A percentile compares a stretch with the other conserved stretches of the same genome.
Conservation (phyloP, 2,113 vertebrate genomes). For the Serinus canaria region DNA sequence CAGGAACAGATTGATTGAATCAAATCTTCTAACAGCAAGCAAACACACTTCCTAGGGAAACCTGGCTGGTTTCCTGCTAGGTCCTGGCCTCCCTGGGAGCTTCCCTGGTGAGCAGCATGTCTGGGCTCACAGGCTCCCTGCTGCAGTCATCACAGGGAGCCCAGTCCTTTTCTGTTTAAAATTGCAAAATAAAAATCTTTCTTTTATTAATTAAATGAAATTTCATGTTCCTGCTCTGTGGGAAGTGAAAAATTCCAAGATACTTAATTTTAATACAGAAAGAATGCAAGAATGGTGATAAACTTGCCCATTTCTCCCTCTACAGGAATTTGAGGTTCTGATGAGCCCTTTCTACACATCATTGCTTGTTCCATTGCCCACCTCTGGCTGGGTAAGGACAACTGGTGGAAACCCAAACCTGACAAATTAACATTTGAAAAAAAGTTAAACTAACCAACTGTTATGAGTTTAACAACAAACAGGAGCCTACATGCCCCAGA, state of each 20-base stretch:
- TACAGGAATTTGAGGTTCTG: slow-evolving; percentile 10
- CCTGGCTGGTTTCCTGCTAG: slow-evolving; percentile 47
- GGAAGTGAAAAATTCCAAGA: neutral
- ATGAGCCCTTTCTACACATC: neutral
- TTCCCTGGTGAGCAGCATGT: slow-evolving; percentile 8
- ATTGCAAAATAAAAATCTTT: neutral
- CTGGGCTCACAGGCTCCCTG: neutral
- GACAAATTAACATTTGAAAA: slow-evolving; percentile 9
- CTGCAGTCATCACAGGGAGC: neutral
- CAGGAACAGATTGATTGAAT: slow-evolving; percentile 30
- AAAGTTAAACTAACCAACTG: slow-evolving; percentile 26
- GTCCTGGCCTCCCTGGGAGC: slow-evolving; percentile 27
- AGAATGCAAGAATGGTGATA: neutral
- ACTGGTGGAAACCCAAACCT: slow-evolving; percentile 3
- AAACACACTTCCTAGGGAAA: slow-evolving; percentile 46
- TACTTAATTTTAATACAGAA: neutral
- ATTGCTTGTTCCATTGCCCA: neutral
- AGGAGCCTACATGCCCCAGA: neutral
- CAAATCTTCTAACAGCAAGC: neutral
- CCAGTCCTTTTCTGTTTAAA: neutral
- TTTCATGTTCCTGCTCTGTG: slow-evolving; percentile 2
- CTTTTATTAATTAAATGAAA: slow-evolving; percentile 30
- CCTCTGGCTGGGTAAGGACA: neutral
- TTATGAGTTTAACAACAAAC: slow-evolving; percentile 17
- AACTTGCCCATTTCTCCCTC: neutral